Conservation (phyloP, 2,888 invertebrate species). For the Adela reaumurella region DNA sequence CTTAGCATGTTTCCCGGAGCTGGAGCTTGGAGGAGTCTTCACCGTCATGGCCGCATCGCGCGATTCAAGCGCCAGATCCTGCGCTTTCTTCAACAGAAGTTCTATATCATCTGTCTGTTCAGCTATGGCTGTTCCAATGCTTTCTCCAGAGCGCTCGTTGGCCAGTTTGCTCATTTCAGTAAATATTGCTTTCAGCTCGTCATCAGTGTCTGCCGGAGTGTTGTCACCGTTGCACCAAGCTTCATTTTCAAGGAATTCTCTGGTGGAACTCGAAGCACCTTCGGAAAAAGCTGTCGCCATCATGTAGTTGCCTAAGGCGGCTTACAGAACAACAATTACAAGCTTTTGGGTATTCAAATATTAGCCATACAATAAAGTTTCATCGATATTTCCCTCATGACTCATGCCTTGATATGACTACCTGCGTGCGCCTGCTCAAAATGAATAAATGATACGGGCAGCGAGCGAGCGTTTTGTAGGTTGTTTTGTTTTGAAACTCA, state of each 20-base stretch:
- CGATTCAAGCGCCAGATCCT: constrained; percentile 38
- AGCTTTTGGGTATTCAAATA: too few species aligned
- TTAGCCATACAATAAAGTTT: too few species aligned
- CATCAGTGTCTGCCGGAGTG: constrained; percentile 32
- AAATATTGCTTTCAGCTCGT: constrained; percentile 66
- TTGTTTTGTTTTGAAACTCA: too few species aligned
- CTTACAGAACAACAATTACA: too few species aligned
- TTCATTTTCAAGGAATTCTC: constrained; percentile 40
- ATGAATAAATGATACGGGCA: too few species aligned
- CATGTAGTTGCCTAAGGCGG: too few species aligned
- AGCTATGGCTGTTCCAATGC: too few species aligned
- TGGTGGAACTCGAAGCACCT: constrained; percentile 20
- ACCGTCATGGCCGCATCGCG: background rate
- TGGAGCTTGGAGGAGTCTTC: background rate
- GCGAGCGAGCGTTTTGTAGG: too few species aligned
- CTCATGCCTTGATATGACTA: too few species aligned
- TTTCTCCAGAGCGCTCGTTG: constrained; percentile 22
- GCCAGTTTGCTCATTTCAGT: constrained; percentile 64
- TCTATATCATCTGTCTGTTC: constrained; percentile 41
- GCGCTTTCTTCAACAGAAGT: constrained; percentile 40
- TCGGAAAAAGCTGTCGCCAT: background rate
- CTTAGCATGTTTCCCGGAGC: constrained; percentile 12
- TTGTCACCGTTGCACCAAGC: constrained; percentile 38
- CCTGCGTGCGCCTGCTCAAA: too few species aligned
- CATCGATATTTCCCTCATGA: too few species aligned